A percentile compares a stretch with the other conserved stretches of the same genome.
Conservation (phyloP, 2,113 vertebrate species). For the Chaenocephalus aceratus region DNA sequence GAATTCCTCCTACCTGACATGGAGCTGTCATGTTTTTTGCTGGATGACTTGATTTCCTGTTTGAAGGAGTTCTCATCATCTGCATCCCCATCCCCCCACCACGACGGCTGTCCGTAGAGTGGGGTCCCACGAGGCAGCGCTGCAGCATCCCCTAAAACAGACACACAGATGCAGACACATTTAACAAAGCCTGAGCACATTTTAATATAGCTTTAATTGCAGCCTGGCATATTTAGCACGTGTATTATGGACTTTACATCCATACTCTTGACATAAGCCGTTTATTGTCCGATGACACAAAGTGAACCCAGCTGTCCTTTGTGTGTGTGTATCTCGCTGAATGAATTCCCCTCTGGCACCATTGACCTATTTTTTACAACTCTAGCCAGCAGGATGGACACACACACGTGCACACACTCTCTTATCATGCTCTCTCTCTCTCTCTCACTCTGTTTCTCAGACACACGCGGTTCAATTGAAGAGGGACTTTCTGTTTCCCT, state of each 20-base stretch:
- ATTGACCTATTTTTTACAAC: slow-evolving; percentile 66
- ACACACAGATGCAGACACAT: slow-evolving; percentile 26
- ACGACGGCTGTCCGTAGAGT: slow-evolving; percentile 96
- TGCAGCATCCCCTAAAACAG: slow-evolving; percentile 85
- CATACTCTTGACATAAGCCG: neutral
- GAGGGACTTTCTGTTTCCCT: slow-evolving; percentile 35
- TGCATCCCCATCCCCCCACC: slow-evolving; percentile 97
- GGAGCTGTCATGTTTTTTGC: slow-evolving; percentile 85
- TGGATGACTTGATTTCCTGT: slow-evolving; percentile 87
- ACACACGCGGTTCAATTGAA: slow-evolving; percentile 14
- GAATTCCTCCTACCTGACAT: slow-evolving; percentile 76
- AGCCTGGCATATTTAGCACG: neutral
- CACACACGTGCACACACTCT: neutral
- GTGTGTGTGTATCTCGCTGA: slow-evolving; percentile 15
- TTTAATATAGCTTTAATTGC: no score
- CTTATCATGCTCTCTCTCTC: neutral
- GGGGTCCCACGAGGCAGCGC: slow-evolving; percentile 94
- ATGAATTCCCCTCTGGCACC: slow-evolving; percentile 44
- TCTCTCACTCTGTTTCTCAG: neutral
- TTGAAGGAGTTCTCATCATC: slow-evolving; percentile 92
- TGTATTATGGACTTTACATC: slow-evolving; percentile 7
- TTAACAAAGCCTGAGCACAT: neutral
- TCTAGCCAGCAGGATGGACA: slow-evolving; percentile 31
- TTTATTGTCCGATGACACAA: slow-evolving; percentile 17
- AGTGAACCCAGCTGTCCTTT: slow-evolving; percentile 48